These are phyloP conservation scores for Chaetodon auriga DNA, from an alignment of 2,113 vertebrate genomes.

Conservation along the genomic window DNA sequence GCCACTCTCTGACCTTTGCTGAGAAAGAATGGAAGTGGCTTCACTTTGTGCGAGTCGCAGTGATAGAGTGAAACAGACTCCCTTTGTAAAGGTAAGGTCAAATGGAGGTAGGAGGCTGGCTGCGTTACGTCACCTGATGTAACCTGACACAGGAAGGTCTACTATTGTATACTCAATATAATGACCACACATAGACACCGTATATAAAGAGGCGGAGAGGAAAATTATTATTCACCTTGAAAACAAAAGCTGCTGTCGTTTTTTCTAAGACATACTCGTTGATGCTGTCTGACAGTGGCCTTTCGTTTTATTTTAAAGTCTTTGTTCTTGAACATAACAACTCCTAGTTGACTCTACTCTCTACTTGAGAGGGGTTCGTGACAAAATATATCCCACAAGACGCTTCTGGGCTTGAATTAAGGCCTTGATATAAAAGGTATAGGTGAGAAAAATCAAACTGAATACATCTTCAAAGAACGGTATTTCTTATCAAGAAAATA, in stretches of 20 bases:
- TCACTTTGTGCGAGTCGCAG: slow-evolving; percentile 14
- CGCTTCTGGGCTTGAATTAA: slow-evolving; percentile 53
- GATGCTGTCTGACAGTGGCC: neutral
- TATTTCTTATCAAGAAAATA: slow-evolving; percentile 78
- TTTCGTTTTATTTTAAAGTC: slow-evolving; percentile 36
- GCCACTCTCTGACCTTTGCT: slow-evolving; percentile 26
- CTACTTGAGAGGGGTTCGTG: slow-evolving; percentile 39
- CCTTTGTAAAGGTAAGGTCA: slow-evolving; percentile 60
- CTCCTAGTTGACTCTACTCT: slow-evolving; percentile 43
- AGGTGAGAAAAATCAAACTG: slow-evolving; percentile 74
- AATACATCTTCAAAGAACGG: slow-evolving; percentile 75
- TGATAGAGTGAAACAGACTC: slow-evolving; percentile 39
- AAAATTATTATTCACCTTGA: neutral
- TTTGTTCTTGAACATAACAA: slow-evolving; percentile 50
- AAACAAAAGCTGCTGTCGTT: slow-evolving; percentile 9
- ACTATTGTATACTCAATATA: slow-evolving; percentile 16
- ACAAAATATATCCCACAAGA: slow-evolving; percentile 42
- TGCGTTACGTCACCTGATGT: slow-evolving; percentile 55
- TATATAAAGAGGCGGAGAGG: neutral
- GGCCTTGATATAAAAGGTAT: slow-evolving; percentile 62
- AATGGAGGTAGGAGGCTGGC: slow-evolving; percentile 39
- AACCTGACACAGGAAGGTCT: slow-evolving; percentile 42
- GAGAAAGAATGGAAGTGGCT: slow-evolving; percentile 38
- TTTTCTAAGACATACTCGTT: neutral
- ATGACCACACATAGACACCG: slow-evolving; percentile 20